Percentiles rank a stretch among this genome's conserved stretches.
Conservation (phyloP, 2,888 invertebrate species). For the Scaptomyza cyrtandrae region DNA sequence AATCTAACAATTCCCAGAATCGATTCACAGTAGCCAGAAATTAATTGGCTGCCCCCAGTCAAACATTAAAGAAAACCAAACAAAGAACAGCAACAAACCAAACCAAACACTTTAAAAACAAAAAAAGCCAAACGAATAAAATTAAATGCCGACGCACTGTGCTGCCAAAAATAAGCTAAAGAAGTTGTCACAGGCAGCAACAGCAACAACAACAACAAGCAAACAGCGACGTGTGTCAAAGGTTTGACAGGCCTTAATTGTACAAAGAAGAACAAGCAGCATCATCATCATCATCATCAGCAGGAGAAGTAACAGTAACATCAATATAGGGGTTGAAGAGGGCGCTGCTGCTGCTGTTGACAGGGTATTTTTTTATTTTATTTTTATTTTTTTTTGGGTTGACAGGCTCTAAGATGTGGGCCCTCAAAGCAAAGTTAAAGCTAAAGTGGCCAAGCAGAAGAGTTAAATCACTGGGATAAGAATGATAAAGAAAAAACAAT, state of each 20-base stretch:
- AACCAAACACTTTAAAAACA: conserved; percentile 20
- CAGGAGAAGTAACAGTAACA: conserved; percentile 2
- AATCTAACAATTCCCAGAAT: conserved; percentile 81
- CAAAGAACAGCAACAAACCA: conserved; percentile 17
- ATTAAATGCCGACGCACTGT: conserved; percentile 37
- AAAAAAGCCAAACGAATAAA: conserved; percentile 21
- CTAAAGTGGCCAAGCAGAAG: conserved; percentile 34
- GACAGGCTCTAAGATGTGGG: conserved; percentile 19
- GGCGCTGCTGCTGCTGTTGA: conserved; percentile 1
- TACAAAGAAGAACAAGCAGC: conserved; percentile 27
- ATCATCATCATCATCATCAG: conserved; percentile 1
- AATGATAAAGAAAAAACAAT: conserved; percentile 10
- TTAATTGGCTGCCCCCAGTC: conserved; percentile 67
- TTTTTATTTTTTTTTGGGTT: not conserved
- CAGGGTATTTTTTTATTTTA: not conserved
- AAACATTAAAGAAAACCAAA: conserved; percentile 22
- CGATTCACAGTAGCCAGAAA: conserved; percentile 70
- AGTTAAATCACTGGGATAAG: conserved; percentile 30
- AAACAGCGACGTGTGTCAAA: conserved; percentile 71
- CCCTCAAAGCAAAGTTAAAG: conserved; percentile 12
- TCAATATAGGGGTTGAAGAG: conserved; percentile 1
- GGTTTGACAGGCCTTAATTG: conserved; percentile 80
- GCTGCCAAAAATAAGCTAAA: conserved; percentile 59
- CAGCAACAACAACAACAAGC: conserved; percentile 6
- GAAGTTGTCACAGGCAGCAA: conserved; percentile 57